Evolutionary conservation across 2,888 invertebrate species (phyloP).

Genomic region (Meganola albula): DNA sequence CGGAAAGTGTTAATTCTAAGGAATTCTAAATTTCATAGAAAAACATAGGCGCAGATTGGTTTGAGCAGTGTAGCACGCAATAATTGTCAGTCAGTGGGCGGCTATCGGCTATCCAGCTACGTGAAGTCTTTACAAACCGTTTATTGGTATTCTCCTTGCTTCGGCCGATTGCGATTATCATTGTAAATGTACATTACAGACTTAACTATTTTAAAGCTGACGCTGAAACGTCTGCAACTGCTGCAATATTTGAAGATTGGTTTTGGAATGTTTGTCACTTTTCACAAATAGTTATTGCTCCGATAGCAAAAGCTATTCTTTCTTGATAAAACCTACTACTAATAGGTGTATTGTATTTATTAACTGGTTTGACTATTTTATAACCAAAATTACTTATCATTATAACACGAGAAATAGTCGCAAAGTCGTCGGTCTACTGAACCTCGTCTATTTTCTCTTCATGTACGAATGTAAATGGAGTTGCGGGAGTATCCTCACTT

Average conservation of each 20-base stretch:
- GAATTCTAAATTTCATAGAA: slow-evolving; percentile 8
- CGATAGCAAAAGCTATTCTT: too few species aligned
- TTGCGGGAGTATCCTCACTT: slow-evolving; percentile 31
- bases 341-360: too few species aligned
- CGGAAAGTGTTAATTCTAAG: too few species aligned
- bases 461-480: slow-evolving; percentile 34
- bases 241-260: too few species aligned
- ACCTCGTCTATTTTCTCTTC: slow-evolving; percentile 19
- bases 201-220: too few species aligned
- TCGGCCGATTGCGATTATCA: slow-evolving; percentile 35
- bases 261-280: too few species aligned
- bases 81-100: slow-evolving; percentile 22
- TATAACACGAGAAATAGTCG: slow-evolving; percentile 10
- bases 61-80: slow-evolving; percentile 8
- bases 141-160: slow-evolving; percentile 47
- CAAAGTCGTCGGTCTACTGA: slow-evolving; percentile 19
- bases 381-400: too few species aligned
- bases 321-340: too few species aligned
- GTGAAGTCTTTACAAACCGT: slow-evolving; percentile 47
- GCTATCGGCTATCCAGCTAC: slow-evolving; percentile 35
- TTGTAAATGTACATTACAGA: slow-evolving; percentile 38
- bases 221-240: too few species aligned
- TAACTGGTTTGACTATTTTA: too few species aligned
- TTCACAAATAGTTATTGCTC: too few species aligned
- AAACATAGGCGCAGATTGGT: slow-evolving; percentile 7